Evolutionary conservation across 2,888 invertebrate species (phyloP).

Genomic region (Uloborus plumipes): DNA sequence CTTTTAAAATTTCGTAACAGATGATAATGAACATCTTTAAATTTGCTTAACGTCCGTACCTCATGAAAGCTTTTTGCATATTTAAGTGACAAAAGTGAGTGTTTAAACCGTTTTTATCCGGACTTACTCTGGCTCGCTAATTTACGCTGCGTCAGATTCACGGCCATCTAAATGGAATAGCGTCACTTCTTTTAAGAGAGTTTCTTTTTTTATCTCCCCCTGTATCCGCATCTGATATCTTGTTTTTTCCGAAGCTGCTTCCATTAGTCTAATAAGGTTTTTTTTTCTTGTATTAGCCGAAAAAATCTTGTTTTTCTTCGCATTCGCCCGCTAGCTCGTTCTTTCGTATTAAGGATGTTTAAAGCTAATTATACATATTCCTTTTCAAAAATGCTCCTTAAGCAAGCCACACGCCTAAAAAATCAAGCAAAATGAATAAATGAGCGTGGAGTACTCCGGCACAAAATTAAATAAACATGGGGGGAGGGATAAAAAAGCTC

Average conservation of each 20-base stretch:
- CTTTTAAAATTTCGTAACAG: conserved; percentile 44
- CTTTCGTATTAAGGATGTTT: conserved; percentile 62
- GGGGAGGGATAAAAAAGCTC: not conserved
- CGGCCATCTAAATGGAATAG: conserved; percentile 46
- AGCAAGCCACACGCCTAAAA: not conserved
- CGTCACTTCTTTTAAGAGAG: conserved; percentile 31
- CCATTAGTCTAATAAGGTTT: conserved; percentile 54
- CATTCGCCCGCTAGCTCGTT: not conserved
- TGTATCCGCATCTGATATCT: not conserved
- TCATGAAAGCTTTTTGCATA: conserved; percentile 56
- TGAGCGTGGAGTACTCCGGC: not conserved
- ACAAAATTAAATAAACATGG: conserved; percentile 26
- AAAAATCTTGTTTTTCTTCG: not conserved
- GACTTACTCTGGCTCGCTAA: conserved; percentile 47
- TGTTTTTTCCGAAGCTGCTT: conserved; percentile 3
- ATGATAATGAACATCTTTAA: conserved; percentile 61
- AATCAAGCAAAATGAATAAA: conserved; percentile 13
- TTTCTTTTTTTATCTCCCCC: not conserved
- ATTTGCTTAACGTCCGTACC: conserved; percentile 44
- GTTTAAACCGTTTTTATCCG: conserved; percentile 56
- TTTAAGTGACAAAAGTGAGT: conserved; percentile 61
- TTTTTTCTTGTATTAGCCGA: not conserved
- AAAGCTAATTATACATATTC: conserved; percentile 61
- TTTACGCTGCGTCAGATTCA: conserved; percentile 55
- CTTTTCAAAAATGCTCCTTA: conserved; percentile 11